Percentiles rank a stretch among this genome's conserved stretches.
Conservation (phyloP, 1,140 invertebrate species). For the Drosophila bipectinata region DNA sequence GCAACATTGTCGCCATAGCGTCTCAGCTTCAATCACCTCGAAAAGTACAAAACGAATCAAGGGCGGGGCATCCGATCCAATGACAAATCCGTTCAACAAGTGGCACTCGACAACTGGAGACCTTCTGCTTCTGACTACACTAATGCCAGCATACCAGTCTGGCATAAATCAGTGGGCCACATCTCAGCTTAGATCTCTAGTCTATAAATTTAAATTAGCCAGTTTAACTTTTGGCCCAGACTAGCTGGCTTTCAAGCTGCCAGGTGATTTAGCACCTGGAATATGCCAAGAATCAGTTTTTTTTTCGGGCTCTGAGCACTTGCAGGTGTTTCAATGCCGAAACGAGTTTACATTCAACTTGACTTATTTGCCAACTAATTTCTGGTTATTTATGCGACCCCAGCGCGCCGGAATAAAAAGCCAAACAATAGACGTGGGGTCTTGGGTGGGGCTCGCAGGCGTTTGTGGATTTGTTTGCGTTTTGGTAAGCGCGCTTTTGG, state of each 20-base stretch:
- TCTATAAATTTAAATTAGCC: slow-evolving; percentile 78
- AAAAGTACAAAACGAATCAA: no score
- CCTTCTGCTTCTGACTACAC: slow-evolving; percentile 40
- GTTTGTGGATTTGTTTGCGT: slow-evolving; percentile 38
- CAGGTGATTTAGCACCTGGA: slow-evolving; percentile 71
- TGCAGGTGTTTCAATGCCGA: slow-evolving; percentile 70
- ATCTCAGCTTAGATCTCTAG: slow-evolving; percentile 61
- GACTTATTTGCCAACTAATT: slow-evolving; percentile 76
- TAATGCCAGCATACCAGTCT: slow-evolving; percentile 23
- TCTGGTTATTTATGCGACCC: slow-evolving; percentile 70
- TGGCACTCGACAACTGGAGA: slow-evolving; percentile 24
- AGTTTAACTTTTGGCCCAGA: slow-evolving; percentile 59
- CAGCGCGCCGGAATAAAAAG: slow-evolving; percentile 19
- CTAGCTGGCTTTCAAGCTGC: not conserved
- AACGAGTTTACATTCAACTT: slow-evolving; percentile 67
- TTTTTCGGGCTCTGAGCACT: slow-evolving; percentile 10
- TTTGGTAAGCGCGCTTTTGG: slow-evolving; percentile 15
- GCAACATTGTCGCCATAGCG: slow-evolving; percentile 17
- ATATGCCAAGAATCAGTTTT: slow-evolving; percentile 32
- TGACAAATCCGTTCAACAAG: slow-evolving; percentile 52
- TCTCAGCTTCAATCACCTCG: slow-evolving; percentile 9
- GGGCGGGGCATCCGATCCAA: not conserved
- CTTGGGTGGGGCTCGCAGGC: slow-evolving; percentile 26
- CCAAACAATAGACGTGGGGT: slow-evolving; percentile 63
- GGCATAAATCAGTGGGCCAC: slow-evolving; percentile 63